A percentile compares a stretch with the other conserved stretches of the same genome.
These are phyloP conservation scores for Drosophila aldrichi DNA, from an alignment of 2,888 invertebrate genomes.

Conservation along the genomic window DNA sequence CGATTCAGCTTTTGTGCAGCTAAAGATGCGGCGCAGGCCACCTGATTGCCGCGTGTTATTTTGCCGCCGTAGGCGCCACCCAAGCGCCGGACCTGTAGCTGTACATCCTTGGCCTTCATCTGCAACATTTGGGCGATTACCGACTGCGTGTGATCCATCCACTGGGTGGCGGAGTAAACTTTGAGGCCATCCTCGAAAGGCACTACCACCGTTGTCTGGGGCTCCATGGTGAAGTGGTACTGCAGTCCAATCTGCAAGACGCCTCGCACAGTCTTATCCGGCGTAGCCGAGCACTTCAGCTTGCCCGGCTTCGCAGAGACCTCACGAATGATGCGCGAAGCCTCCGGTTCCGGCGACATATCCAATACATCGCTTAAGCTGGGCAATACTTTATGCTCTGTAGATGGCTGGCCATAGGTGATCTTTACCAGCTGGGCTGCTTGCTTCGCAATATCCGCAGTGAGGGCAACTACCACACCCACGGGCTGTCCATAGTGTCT, in stretches of 20 bases:
- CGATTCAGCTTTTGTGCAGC: conserved; percentile 87
- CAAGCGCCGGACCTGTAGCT: conserved; percentile 89
- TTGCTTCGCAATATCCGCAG: conserved; percentile 87
- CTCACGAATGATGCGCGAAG: conserved; percentile 64
- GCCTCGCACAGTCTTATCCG: conserved; percentile 84
- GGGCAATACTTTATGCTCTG: conserved; percentile 62
- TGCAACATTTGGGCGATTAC: conserved; percentile 87
- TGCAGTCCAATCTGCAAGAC: conserved; percentile 87
- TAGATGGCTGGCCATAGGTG: conserved; percentile 83
- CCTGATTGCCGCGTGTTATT: conserved; percentile 87
- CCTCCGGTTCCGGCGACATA: conserved; percentile 41
- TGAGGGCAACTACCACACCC: conserved; percentile 90
- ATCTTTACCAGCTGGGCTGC: conserved; percentile 87
- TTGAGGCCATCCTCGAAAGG: conserved; percentile 91
- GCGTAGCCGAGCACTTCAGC: conserved; percentile 26
- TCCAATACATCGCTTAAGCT: conserved; percentile 86
- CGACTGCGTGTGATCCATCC: conserved; percentile 87
- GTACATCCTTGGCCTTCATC: conserved; percentile 88
- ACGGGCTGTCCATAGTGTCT: conserved; percentile 90
- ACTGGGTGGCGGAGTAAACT: conserved; percentile 89
- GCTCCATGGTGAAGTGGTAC: conserved; percentile 92
- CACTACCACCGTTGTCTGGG: conserved; percentile 88
- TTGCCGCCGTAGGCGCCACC: conserved; percentile 94
- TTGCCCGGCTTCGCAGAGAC: conserved; percentile 48
- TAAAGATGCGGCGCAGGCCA: conserved; percentile 89